Percentiles rank a stretch among this genome's conserved stretches.
Evolutionary conservation across 2,113 vertebrate species (phyloP).

Genomic region (Phainopepla nitens): DNA sequence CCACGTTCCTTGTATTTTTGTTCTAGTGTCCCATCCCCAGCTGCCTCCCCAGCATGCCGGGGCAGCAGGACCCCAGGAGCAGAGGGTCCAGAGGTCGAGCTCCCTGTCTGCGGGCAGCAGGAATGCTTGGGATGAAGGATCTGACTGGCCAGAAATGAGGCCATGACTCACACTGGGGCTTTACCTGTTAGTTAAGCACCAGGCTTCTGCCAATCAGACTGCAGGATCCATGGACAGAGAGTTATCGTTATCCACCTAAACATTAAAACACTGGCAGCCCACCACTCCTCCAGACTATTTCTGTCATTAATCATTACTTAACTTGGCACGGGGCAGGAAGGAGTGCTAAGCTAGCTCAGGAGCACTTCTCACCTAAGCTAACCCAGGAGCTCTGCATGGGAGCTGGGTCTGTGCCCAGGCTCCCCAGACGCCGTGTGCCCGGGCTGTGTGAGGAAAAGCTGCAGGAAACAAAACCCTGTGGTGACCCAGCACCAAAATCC

Average conservation of each 20-base stretch:
- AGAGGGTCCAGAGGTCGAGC: neutral
- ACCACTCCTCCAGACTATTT: neutral
- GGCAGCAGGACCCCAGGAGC: neutral
- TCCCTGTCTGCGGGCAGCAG: neutral
- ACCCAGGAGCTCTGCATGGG: rapidly evolving
- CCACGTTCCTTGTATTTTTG: rapidly evolving
- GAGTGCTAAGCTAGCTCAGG: neutral
- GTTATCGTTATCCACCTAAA: neutral
- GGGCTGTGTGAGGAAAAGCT: rapidly evolving
- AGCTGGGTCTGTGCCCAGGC: neutral
- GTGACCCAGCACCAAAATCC: neutral
- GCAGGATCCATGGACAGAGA: constrained; percentile 17
- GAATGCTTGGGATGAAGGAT: neutral
- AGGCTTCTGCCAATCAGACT: neutral
- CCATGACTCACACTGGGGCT: neutral
- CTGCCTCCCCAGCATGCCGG: rapidly evolving
- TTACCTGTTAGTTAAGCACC: constrained; percentile 3
- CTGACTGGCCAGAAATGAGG: neutral
- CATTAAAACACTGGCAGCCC: neutral
- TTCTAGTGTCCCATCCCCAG: neutral
- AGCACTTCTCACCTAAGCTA: neutral
- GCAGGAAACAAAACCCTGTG: neutral
- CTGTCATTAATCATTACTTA: neutral
- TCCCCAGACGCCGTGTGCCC: rapidly evolving
- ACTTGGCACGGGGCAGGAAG: neutral